Percentiles rank a stretch among this genome's conserved stretches.
Evolutionary conservation across 1,140 invertebrate species (phyloP).

Genomic region (Aplysia californica): DNA sequence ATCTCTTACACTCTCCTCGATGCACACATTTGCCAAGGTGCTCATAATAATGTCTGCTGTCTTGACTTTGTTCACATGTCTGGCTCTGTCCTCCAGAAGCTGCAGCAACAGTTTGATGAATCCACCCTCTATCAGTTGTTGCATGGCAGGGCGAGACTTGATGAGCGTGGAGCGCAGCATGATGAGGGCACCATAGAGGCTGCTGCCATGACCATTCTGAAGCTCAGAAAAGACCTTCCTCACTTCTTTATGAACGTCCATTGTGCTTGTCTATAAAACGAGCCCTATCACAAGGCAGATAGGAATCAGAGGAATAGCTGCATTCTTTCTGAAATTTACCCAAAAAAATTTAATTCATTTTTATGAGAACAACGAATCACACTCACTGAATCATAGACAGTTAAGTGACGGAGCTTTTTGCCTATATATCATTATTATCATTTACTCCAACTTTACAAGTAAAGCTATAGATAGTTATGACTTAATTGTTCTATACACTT

Average conservation of each 20-base stretch:
- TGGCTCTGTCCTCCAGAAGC: neutral
- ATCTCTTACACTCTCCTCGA: slow-evolving; percentile 9
- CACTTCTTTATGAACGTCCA: slow-evolving; percentile 13
- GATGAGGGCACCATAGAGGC: slow-evolving; percentile 20
- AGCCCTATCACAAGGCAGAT: no score
- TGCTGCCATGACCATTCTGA: neutral
- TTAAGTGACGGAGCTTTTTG: no score
- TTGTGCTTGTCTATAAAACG: no score
- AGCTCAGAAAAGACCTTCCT: neutral
- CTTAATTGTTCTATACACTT: no score
- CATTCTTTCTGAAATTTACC: no score
- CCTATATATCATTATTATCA: no score
- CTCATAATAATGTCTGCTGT: slow-evolving; percentile 17
- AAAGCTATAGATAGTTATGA: no score
- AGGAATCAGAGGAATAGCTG: no score
- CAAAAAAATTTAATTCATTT: no score
- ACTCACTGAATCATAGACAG: no score
- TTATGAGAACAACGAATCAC: no score
- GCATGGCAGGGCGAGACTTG: slow-evolving; percentile 1
- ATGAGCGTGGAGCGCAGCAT: slow-evolving; percentile 12
- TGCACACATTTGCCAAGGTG: slow-evolving; percentile 18
- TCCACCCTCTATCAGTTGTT: neutral
- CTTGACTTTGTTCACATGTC: neutral
- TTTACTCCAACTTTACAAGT: no score
- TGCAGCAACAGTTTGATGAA: neutral